Conservation (phyloP, 2,888 invertebrate genomes). For the Platerodrilus igneus region DNA sequence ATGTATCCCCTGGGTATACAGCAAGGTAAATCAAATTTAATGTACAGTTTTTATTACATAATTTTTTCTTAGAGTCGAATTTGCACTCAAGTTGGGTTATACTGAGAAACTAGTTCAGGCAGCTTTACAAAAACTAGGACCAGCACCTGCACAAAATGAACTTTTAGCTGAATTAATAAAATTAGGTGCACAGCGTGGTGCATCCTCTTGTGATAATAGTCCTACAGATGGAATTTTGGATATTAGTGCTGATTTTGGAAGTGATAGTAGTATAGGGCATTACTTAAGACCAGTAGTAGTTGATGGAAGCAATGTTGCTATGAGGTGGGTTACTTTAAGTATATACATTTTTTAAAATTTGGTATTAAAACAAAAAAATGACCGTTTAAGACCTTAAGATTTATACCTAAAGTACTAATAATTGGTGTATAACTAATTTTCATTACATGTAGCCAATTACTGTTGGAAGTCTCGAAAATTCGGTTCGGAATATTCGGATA, state of each 20-base stretch:
- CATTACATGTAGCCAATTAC: too few relatives aligned
- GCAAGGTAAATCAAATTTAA: conserved; percentile 37
- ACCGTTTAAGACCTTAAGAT: background rate
- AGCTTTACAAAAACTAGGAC: conserved; percentile 79
- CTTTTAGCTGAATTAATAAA: conserved; percentile 84
- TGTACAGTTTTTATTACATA: background rate
- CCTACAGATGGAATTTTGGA: conserved; percentile 40
- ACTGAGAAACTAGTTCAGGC: conserved; percentile 79
- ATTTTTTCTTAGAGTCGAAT: conserved; percentile 85
- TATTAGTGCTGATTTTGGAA: conserved; percentile 33
- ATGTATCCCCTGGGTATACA: conserved; percentile 44
- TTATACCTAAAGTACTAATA: too few relatives aligned
- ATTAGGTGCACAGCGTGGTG: conserved; percentile 57
- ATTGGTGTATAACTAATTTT: too few relatives aligned
- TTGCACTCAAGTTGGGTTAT: conserved; percentile 88
- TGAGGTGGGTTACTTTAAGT: conserved; percentile 72
- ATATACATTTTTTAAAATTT: background rate
- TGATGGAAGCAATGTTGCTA: conserved; percentile 92
- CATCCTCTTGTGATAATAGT: conserved; percentile 44
- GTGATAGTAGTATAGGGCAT: conserved; percentile 33
- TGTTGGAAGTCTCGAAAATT: too few relatives aligned
- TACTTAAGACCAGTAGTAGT: conserved; percentile 74
- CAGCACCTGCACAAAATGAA: conserved; percentile 81
- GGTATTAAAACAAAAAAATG: background rate
- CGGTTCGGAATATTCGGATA: too few relatives aligned